Base-by-base conservation (phyloP, 1,140 invertebrate species). In the Mycetomoellerius zeteki region DNA sequence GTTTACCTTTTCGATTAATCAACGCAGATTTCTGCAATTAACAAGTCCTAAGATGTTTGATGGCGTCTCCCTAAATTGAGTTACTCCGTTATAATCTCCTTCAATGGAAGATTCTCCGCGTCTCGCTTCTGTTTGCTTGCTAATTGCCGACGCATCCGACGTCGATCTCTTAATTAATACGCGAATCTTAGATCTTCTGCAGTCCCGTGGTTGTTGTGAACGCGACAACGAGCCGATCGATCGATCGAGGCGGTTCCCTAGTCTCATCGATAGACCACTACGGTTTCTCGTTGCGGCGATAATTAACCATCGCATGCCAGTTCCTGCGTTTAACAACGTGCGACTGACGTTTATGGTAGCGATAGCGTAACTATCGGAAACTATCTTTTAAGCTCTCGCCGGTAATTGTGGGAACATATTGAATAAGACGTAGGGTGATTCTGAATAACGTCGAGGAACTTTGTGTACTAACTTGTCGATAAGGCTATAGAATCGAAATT, bases 131-230 rank as follows among this genome's bases (percentile, higher is more conserved):
- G 87, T 89, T 90, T 80, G 76, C 87, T 88, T 64, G 52, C 89
- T 90, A 90, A 90, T 90, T 90, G 88, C 89, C 86, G 76, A 64
- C 89, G 89, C 89, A 84, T 90, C 88, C 75, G 72, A 71, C 43
- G 73, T 64, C 89, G 86, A 90, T 90, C 88, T 90, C 88, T 90
- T 90, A 90, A 90, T 90, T 90, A 90, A 88, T 90, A 86, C 84
- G 85, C 88, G 71, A 72, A 87, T 90, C 86, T 90, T 90, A 81
- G 80, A 85, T 72, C 47, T 56, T 50, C 24, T 30, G 56, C 52
- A 58, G 67, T 54, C 21, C 33, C 71, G 86, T 14, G 21, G 69
- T 69, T 65, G 21, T 33, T 58, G 37, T 8, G 64, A 82, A 56
- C n/a, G 47, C 75, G 75, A 69, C 80, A 90, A 86, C 76, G 69